A percentile compares a stretch with the other conserved stretches of the same genome.
Conservation (phyloP, 2,888 invertebrate species). For the Aspidiotus destructor region DNA sequence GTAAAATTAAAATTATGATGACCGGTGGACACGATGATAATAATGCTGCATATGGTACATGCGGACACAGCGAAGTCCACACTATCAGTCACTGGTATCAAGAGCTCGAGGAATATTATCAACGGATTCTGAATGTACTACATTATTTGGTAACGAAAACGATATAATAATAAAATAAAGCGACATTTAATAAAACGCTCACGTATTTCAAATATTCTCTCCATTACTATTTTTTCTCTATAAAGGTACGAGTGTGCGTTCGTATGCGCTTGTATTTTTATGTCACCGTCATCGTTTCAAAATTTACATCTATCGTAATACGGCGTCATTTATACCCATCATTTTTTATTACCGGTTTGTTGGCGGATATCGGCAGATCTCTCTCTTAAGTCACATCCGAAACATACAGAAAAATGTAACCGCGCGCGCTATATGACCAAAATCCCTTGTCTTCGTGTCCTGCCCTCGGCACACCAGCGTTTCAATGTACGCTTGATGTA, state of each 20-base stretch:
- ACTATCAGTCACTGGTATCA: conserved; percentile 21
- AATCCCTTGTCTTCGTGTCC: no score
- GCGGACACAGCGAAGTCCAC: not conserved
- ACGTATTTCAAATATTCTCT: conserved; percentile 31
- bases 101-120: conserved; percentile 21
- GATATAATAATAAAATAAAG: conserved; percentile 27
- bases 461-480: no score
- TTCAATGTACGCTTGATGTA: no score
- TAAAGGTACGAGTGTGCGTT: not conserved
- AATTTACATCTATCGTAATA: conserved; percentile 30
- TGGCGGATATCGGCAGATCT: conserved; percentile 26
- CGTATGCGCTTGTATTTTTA: conserved; percentile 15
- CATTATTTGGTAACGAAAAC: conserved; percentile 20
- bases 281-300: conserved; percentile 23
- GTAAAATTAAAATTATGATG: conserved; percentile 9
- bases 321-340: conserved; percentile 26
- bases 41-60: not conserved
- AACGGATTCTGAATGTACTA: conserved; percentile 24
- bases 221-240: conserved; percentile 11
- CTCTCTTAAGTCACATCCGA: not conserved
- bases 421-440: no score
- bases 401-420: no score
- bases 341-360: conserved; percentile 27
- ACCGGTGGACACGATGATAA: not conserved
- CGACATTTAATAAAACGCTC: conserved; percentile 31